phyloP scores from a whole-genome alignment of 2,888 invertebrate species.

The Noctua fimbriata region DNA sequence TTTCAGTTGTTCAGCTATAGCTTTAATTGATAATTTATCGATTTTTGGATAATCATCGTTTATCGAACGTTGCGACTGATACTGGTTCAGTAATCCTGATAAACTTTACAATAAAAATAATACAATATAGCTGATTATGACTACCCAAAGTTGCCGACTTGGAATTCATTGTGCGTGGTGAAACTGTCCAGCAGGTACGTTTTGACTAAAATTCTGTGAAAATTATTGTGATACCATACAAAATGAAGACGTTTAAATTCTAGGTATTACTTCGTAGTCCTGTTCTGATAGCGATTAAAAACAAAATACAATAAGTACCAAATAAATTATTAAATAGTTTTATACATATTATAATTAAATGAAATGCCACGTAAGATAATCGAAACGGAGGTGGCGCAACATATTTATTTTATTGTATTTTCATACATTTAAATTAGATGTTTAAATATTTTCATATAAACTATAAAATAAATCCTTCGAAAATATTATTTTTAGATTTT shows the following conservation, averaged over 20 bases:
- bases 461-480: neutral
- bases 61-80: conserved; percentile 39
- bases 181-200: conserved; percentile 64
- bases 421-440: neutral
- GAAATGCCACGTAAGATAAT: conserved; percentile 11
- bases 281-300: neutral
- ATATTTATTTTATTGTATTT: neutral
- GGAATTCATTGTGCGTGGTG: conserved; percentile 69
- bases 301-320: neutral
- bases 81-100: conserved; percentile 50
- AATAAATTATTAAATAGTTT: neutral
- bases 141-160: neutral
- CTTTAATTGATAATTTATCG: conserved; percentile 27
- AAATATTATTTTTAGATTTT: neutral
- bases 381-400: neutral
- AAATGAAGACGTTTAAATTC: no score
- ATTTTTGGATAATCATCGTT: conserved; percentile 19
- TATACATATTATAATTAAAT: neutral
- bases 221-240: neutral
- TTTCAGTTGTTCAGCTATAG: neutral
- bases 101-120: conserved; percentile 20
- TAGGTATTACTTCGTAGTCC: neutral
- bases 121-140: conserved; percentile 31
- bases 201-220: neutral
- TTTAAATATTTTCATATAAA: neutral